A percentile compares a stretch with the other conserved stretches of the same genome.
phyloP scores from a whole-genome alignment of 2,888 invertebrate species.

The Oscheius sp. region DNA sequence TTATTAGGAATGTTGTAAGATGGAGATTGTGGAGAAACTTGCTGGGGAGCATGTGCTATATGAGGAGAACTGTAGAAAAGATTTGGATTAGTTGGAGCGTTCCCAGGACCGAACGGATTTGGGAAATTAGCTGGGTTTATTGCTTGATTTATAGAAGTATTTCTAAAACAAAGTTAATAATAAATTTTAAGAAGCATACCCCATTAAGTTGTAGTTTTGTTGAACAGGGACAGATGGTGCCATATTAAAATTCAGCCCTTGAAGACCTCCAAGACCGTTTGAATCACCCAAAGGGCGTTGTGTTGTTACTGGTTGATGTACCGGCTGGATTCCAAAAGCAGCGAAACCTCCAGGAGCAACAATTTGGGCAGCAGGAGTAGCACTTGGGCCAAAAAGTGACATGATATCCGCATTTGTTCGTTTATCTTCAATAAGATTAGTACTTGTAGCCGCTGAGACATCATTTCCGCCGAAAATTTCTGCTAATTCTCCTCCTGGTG shows the following conservation, averaged over 20 bases:
- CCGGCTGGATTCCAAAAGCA: slow-evolving; percentile 45
- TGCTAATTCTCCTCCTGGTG: slow-evolving; percentile 10
- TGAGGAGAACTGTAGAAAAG: background rate
- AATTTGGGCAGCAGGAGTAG: slow-evolving; percentile 22
- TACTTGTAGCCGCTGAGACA: background rate
- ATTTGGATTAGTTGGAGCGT: background rate
- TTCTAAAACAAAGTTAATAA: too few relatives aligned
- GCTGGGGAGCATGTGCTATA: slow-evolving; percentile 18
- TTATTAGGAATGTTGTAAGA: slow-evolving; percentile 41
- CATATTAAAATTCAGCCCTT: slow-evolving; percentile 24
- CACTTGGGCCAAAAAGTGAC: slow-evolving; percentile 47
- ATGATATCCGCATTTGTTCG: slow-evolving; percentile 49
- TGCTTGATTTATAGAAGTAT: background rate
- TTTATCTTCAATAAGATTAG: slow-evolving; percentile 6
- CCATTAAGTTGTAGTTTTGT: too few relatives aligned
- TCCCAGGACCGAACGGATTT: slow-evolving; percentile 23
- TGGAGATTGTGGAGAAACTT: slow-evolving; percentile 32
- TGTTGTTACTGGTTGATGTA: background rate
- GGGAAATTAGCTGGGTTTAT: background rate
- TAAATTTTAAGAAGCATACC: too few relatives aligned
- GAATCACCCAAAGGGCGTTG: background rate
- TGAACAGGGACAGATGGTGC: background rate
- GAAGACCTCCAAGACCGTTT: background rate
- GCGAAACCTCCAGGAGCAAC: slow-evolving; percentile 52
- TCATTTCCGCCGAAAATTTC: slow-evolving; percentile 3